A percentile compares a stretch with the other conserved stretches of the same genome.
phyloP scores from a whole-genome alignment of 2,888 invertebrate genomes.

The Griposia aprilina region DNA sequence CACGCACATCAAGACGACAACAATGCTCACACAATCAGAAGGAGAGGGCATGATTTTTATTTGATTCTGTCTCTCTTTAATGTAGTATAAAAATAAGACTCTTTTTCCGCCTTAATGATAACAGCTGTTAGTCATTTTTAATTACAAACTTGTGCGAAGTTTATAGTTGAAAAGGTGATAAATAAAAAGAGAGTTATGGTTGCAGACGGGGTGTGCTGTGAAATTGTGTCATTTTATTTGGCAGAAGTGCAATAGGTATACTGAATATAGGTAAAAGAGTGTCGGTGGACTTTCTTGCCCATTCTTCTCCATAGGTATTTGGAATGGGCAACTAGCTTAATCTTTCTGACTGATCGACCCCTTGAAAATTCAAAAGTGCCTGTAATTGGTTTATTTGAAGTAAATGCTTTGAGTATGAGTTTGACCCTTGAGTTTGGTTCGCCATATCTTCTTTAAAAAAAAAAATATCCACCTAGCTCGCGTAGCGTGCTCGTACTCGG shows the following conservation, averaged over 20 bases:
- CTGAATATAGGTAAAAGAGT: too few relatives aligned
- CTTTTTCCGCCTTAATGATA: background rate
- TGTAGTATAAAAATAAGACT: background rate
- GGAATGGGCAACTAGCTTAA: too few relatives aligned
- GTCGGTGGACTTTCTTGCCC: too few relatives aligned
- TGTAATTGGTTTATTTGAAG: too few relatives aligned
- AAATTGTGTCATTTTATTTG: slow-evolving; percentile 5
- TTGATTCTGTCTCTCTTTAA: background rate
- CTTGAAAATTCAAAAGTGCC: too few relatives aligned
- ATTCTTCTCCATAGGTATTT: too few relatives aligned
- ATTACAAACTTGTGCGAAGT: slow-evolving; percentile 8
- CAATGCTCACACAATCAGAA: background rate
- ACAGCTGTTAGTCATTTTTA: slow-evolving; percentile 36
- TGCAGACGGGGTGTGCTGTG: background rate
- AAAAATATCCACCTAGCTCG: too few relatives aligned
- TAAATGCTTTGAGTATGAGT: too few relatives aligned
- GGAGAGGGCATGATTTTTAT: background rate
- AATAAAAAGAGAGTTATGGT: slow-evolving; percentile 10
- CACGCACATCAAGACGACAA: background rate
- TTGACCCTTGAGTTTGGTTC: too few relatives aligned
- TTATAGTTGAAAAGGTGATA: slow-evolving; percentile 19
- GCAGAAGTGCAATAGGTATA: background rate
- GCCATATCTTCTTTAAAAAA: too few relatives aligned
- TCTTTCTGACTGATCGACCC: too few relatives aligned
- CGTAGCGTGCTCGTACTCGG: too few relatives aligned